Conservation (phyloP, 1,140 invertebrate species). For the Triops cancriformis region DNA sequence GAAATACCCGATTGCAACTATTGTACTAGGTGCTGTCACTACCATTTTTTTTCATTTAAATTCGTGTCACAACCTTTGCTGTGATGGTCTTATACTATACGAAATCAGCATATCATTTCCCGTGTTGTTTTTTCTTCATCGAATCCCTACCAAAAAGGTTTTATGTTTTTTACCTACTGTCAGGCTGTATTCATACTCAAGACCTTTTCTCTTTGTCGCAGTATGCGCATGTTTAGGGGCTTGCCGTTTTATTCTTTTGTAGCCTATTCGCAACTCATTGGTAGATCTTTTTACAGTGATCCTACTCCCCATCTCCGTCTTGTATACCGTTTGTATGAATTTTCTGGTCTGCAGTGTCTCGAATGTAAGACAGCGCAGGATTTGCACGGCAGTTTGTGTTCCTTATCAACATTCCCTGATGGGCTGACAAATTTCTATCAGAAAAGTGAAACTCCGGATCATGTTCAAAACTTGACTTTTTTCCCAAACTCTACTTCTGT, state of each 20-base stretch:
- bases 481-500: neutral
- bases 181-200: no score
- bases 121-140: neutral
- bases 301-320: neutral
- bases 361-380: neutral
- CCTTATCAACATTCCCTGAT: neutral
- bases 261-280: neutral
- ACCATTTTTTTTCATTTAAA: neutral
- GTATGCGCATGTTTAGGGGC: neutral
- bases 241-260: neutral
- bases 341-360: neutral
- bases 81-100: neutral
- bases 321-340: neutral
- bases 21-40: neutral
- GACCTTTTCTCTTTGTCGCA: no score
- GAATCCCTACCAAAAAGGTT: no score
- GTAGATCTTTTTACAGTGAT: neutral
- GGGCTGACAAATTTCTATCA: neutral
- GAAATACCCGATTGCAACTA: no score
- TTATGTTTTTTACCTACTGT: no score
- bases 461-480: neutral
- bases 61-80: neutral
- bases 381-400: constrained; percentile 11
- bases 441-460: neutral
- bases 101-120: constrained; percentile 5